phyloP scores from a whole-genome alignment of 2,113 vertebrate genomes.

The Ailurus styani region DNA sequence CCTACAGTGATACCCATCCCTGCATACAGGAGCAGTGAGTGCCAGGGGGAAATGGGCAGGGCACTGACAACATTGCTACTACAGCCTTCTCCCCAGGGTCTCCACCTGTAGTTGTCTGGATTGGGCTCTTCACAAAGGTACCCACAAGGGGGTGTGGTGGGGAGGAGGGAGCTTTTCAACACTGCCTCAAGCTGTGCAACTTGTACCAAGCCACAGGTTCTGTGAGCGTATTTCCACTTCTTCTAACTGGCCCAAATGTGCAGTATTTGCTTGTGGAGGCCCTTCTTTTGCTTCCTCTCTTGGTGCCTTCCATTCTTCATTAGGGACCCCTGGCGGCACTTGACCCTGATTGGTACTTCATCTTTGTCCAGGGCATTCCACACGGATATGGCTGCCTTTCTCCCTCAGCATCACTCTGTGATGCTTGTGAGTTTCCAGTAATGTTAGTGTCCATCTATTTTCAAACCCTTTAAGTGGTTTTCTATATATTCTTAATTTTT shows the following conservation, averaged over 20 bases:
- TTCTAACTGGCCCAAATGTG: neutral
- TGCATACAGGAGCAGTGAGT: neutral
- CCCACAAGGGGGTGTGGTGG: fast-evolving
- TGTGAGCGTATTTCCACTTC: neutral
- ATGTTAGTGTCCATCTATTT: neutral
- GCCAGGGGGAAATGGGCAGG: no score
- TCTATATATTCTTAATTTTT: neutral
- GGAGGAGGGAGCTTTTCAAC: neutral
- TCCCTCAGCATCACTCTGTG: no score
- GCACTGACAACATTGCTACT: neutral
- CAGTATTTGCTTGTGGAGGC: neutral
- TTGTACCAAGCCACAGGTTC: neutral
- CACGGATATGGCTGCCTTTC: neutral
- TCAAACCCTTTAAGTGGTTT: neutral
- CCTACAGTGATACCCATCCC: neutral
- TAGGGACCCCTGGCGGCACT: neutral
- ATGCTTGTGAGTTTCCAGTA: neutral
- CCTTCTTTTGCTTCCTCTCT: neutral
- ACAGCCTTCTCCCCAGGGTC: neutral
- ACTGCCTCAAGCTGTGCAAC: no score
- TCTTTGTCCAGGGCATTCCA: neutral
- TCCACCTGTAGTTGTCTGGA: neutral
- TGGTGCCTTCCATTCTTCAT: neutral
- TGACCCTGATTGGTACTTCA: fast-evolving
- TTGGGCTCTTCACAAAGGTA: neutral